Evolutionary conservation across 2,113 vertebrate genomes (phyloP), one percentile per base, ranked within the genome.

Genomic region (Gobiocypris rarus): DNA sequence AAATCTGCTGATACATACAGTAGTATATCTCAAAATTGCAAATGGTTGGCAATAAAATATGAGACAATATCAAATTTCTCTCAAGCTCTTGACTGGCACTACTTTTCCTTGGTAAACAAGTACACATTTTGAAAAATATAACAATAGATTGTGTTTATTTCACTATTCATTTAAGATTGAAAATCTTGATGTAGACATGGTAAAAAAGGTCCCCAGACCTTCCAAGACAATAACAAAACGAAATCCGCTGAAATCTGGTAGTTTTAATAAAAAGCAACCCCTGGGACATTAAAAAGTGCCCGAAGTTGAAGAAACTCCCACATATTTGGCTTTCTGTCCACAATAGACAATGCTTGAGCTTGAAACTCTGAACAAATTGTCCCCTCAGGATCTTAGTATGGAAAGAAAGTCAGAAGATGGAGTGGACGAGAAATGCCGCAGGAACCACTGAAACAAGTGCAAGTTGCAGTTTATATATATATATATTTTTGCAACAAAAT

Each of bases 351-450:
- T 52, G 73, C 48, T 28, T 54, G 73, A 54, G 73, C 73, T 19
- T 75, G 48, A 22, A 75, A 52, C 24, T 52, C 50, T 50, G 26
- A 54, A 75, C 50, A 75, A 75, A 75, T 54, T 34, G 73, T 54
- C 73, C 73, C 73, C 73, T 75, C 73, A 54, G 73, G 73, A 75
- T 75, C 73, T 52, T 50, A n/a, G 38, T 24, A 24, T 75, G 45
- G 28, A 54, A 17, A 81, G 15, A 38, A 81, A 70, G 11, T 19
- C 43, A 75, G 26, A 34, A 54, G 17, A 52, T 13, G 9, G 34
- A 22, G 41, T 45, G 73, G 73, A 54, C 17, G 73, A 75, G 26
- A 54, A 75, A 19, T 19, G 48, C 26, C 26, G 5, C 26, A 75
- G 48, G 48, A 54, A 13, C 5, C 38, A 45, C 41, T 71, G 5